Base-by-base conservation (phyloP, 2,113 vertebrate genomes). In the Salvelinus fontinalis region DNA sequence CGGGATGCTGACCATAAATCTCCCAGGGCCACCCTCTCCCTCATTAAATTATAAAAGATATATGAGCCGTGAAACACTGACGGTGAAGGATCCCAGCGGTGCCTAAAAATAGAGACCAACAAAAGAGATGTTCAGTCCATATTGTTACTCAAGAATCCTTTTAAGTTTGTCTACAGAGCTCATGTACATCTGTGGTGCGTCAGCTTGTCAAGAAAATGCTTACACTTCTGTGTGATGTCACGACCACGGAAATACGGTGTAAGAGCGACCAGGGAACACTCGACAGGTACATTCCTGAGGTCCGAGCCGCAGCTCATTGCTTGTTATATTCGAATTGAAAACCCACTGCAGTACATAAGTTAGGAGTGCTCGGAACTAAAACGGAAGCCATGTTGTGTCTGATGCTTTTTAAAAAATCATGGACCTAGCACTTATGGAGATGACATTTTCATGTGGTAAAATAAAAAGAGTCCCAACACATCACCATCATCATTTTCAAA, bases 21-120 rank as follows among this genome's bases (percentile, higher is more conserved):
- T 91, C 84, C 7, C 65, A 82, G 79, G 87, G 76, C 83, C 64
- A 68, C 81, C 85, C 78, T 83, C 81, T 85, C 73, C 81, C 87
- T 93, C 90, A 91, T 94, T 93, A 93, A 93, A 93, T 93, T 89
- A 93, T 93, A 88, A 91, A 92, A 88, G 86, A 85, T 91, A 90
- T 75, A 76, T 87, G 86, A 91, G 87, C 87, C 81, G 75, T 92
- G 90, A 92, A 92, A 90, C 89, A 83, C 84, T 79, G 81, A 84
- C 39, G n/a, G 80, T 51, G 66, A 86, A 83, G 88, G 84, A 86
- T 89, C 83, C 81, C 83, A 75, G 70, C 62, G 71, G 85, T 60
- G 73, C 75, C 92, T 93, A 93, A 93, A 93, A 92, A 93, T 93
- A 93, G 88, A 75, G 59, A 75, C 78, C 81, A 86, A 91, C 88